These are phyloP conservation scores for Festucalex cinctus DNA, from an alignment of 2,113 vertebrate genomes.

Conservation along the genomic window DNA sequence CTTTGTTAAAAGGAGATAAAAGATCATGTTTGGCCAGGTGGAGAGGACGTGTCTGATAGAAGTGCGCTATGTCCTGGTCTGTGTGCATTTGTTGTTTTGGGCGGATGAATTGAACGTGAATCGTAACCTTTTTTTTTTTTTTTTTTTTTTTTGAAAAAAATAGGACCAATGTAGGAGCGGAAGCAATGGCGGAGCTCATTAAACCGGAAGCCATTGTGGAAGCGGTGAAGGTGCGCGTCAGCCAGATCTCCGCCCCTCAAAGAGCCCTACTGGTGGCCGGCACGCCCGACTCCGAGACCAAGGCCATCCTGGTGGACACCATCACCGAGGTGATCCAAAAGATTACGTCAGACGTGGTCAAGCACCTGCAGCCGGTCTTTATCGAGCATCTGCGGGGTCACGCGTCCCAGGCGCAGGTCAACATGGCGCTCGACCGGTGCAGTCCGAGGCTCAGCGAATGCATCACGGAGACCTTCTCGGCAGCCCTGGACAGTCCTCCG, in stretches of 20 bases:
- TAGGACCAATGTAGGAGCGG: neutral
- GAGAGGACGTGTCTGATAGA: neutral
- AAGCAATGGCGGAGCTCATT: constrained; percentile 3
- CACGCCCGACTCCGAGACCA: constrained; percentile 9
- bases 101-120: neutral
- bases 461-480: constrained; percentile 7
- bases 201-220: constrained; percentile 9
- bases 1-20: constrained; percentile 8
- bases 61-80: neutral
- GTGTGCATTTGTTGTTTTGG: neutral
- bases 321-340: constrained; percentile 9
- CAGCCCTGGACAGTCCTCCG: neutral
- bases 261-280: constrained; percentile 5
- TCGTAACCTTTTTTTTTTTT: neutral
- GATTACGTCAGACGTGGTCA: constrained; percentile 7
- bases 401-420: constrained; percentile 5
- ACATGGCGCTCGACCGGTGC: constrained; percentile 5
- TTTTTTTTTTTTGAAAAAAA: neutral
- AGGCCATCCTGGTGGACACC: constrained; percentile 11
- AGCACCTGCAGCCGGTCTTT: constrained; percentile 8
- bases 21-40: neutral
- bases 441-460: constrained; percentile 6
- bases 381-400: constrained; percentile 8
- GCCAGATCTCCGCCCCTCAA: constrained; percentile 7
- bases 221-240: constrained; percentile 7